Percentiles rank a stretch among this genome's conserved stretches.
These are phyloP conservation scores for Acanthochromis polyacanthus DNA, from an alignment of 2,113 vertebrate genomes.

Conservation along the genomic window DNA sequence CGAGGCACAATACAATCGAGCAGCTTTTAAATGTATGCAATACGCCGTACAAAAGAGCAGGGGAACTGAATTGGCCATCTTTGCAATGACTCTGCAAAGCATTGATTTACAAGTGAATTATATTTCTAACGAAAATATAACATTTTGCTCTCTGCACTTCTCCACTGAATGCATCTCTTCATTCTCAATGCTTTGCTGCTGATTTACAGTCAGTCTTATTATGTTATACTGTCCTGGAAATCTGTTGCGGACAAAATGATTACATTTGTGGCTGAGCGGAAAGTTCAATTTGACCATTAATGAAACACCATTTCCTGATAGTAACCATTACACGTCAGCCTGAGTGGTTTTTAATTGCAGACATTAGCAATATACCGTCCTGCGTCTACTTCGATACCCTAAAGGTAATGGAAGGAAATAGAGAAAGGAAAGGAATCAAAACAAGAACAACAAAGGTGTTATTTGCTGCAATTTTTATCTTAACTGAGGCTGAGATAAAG, in stretches of 20 bases:
- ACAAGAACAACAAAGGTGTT: background rate
- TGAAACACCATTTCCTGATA: slow-evolving; percentile 61
- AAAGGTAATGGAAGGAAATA: background rate
- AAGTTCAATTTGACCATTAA: slow-evolving; percentile 51
- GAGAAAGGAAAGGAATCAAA: background rate
- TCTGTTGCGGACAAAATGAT: slow-evolving; percentile 17
- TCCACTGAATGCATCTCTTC: slow-evolving; percentile 16
- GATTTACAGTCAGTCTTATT: slow-evolving; percentile 28
- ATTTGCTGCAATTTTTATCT: background rate
- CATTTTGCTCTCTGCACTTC: background rate
- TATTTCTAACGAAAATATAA: background rate
- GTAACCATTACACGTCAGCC: slow-evolving; percentile 17
- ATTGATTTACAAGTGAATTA: slow-evolving; percentile 20
- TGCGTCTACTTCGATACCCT: slow-evolving; percentile 11
- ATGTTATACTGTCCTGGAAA: slow-evolving; percentile 27
- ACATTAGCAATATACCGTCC: slow-evolving; percentile 14
- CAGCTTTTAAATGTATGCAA: slow-evolving; percentile 28
- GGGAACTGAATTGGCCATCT: too few relatives aligned
- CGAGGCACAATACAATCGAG: background rate
- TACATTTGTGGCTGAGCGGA: slow-evolving; percentile 17
- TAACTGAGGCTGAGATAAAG: background rate
- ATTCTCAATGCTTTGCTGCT: background rate
- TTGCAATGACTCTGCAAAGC: background rate
- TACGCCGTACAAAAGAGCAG: background rate
- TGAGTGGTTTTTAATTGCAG: slow-evolving; percentile 60